phyloP scores from a whole-genome alignment of 2,888 invertebrate species.

The Acholoe squamosa region DNA sequence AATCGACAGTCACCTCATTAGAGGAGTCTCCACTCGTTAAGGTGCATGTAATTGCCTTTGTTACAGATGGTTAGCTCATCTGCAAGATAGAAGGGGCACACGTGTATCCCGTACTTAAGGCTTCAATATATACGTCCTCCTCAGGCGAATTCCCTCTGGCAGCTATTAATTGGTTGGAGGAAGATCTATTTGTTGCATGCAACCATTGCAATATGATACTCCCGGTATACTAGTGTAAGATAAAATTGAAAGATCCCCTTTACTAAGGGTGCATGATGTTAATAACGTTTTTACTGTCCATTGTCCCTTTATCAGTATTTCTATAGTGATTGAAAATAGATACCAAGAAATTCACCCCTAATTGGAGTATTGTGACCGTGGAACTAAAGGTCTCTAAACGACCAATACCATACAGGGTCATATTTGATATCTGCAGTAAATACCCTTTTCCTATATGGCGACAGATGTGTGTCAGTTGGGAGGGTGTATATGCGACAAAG shows the following conservation, averaged over 20 bases:
- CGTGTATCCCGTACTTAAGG: too few species aligned
- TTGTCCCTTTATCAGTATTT: too few species aligned
- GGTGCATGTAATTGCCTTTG: neutral
- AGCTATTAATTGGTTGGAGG: neutral
- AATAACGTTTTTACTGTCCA: too few species aligned
- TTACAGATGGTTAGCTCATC: neutral
- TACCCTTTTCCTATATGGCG: neutral
- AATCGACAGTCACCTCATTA: neutral
- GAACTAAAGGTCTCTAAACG: too few species aligned
- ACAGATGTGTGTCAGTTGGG: neutral
- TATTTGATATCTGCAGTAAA: neutral
- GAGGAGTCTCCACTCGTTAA: neutral
- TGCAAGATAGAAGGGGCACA: neutral
- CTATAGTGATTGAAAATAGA: too few species aligned
- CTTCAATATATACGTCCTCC: neutral
- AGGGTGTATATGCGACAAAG: neutral
- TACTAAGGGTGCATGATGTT: too few species aligned
- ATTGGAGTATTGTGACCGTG: too few species aligned
- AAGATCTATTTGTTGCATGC: too few species aligned
- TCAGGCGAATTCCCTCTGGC: neutral
- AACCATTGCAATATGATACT: too few species aligned
- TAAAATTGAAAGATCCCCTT: too few species aligned
- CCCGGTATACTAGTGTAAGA: too few species aligned
- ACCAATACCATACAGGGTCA: neutral
- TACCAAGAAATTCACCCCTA: too few species aligned